Evolutionary conservation across 2,888 invertebrate genomes (phyloP), one percentile per base, ranked within the genome.

Genomic region (Adelognathus sp.): DNA sequence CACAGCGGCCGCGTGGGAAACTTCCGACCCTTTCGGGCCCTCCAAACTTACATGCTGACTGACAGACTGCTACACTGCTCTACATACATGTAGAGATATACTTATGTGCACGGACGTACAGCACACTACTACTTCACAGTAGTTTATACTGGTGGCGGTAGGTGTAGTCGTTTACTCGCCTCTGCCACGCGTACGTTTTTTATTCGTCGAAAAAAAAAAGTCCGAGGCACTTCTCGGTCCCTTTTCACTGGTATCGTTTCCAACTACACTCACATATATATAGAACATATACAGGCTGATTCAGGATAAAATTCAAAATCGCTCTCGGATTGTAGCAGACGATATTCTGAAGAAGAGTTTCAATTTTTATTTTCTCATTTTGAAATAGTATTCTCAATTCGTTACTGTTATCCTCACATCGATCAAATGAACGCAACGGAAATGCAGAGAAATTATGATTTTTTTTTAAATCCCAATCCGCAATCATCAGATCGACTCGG

Each of bases 1-100:
- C 46, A 67, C 58, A 67, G 54, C 73, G 21, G 27, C 58, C 41
- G 58, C 78, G 78, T 78, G 84, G 83, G 84, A 84, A 84, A 78
- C 78, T 78, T 66, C 60, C 64, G 69, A 64, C 74, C 58, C 50
- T 76, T 72, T 31, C 6, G 29, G 46, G 44, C 41, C 44, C 54
- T 56, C 36, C 14, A 21, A 2, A 21, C 46, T 21, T 44, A 16
- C 46, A 18, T 46, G 21, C 46, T 18, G 46, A 46, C 21, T 46
- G 18, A n/a, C n/a, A n/a, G n/a, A 11, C 21, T 46, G 46, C 2
- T 7, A n/a, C 44, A 14, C 9, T 46, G 11, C 60, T 41, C 24
- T 39, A 11, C 60, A 66, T 50, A 50, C 33, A 50, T 50, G 1
- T 18, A 14, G 2, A 24, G 6, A n/a, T 60, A 27, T 9, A 11